Percentiles rank a stretch among this genome's conserved stretches.
These are phyloP conservation scores for Urocitellus parryii DNA, from an alignment of 2,113 vertebrate species.

Conservation along the genomic window DNA sequence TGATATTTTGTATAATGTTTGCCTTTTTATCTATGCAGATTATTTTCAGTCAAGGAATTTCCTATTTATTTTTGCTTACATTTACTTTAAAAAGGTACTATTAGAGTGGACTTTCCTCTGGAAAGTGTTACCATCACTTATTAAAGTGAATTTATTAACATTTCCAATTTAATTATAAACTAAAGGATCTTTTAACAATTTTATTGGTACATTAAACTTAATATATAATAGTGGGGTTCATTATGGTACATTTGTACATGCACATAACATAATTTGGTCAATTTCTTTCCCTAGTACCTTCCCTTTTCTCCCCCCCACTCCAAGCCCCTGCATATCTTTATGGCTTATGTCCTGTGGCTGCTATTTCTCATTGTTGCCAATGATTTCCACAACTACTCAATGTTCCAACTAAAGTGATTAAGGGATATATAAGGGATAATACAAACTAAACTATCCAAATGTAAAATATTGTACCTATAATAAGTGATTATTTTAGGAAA, in stretches of 20 bases:
- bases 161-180: constrained; percentile 22
- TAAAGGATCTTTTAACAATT: not conserved
- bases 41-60: not conserved
- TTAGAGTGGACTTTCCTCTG: not conserved
- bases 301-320: too few relatives aligned
- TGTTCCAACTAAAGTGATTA: constrained; percentile 31
- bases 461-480: constrained; percentile 31
- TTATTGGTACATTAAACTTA: too few relatives aligned
- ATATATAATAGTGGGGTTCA: too few relatives aligned
- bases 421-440: not conserved
- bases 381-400: constrained; percentile 56
- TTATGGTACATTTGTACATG: too few relatives aligned
- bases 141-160: constrained; percentile 20
- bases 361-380: constrained; percentile 19
- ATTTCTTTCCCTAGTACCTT: too few relatives aligned
- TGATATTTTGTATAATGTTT: not conserved
- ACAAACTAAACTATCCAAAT: constrained; percentile 4
- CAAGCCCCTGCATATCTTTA: not conserved
- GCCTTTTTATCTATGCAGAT: not conserved
- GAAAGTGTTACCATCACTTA: not conserved
- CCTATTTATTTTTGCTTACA: not conserved
- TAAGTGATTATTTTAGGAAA: constrained; percentile 38
- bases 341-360: not conserved
- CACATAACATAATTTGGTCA: too few relatives aligned
- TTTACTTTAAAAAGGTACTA: not conserved